Evolutionary conservation across 2,797 vertebrate species (phyloP).

Genomic region (Emys orbicularis): DNA sequence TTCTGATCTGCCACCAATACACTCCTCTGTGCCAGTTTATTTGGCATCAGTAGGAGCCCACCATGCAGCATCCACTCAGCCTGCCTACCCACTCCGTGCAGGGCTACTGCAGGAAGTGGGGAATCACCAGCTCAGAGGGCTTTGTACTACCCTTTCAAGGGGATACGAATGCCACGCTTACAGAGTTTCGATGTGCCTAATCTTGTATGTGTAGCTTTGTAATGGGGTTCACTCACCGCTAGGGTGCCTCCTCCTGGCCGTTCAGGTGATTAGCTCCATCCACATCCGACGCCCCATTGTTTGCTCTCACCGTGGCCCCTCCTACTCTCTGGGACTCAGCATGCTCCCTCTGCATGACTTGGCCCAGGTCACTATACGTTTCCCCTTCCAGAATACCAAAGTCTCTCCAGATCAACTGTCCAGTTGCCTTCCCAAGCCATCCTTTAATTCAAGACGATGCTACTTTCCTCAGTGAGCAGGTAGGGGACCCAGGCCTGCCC

Average conservation of each 20-base stretch:
- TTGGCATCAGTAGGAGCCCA: background rate
- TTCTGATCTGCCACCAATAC: background rate
- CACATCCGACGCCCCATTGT: background rate
- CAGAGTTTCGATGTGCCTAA: background rate
- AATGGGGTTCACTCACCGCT: background rate
- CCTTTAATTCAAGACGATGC: background rate
- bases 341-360: background rate
- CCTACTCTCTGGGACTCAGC: background rate
- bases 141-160: background rate
- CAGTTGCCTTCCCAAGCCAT: background rate
- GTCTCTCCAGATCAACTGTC: background rate
- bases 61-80: background rate
- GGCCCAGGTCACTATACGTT: background rate
- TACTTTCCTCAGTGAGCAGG: background rate
- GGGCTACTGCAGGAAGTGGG: background rate
- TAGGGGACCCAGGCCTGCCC: background rate
- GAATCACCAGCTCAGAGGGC: background rate
- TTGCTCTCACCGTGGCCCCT: background rate
- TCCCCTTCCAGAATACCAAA: background rate
- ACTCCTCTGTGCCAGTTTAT: background rate
- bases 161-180: background rate
- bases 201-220: background rate
- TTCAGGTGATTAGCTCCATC: background rate
- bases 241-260: background rate
- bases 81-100: background rate